Evolutionary conservation across 2,888 invertebrate species (phyloP), one percentile per base, ranked within the genome.

Genomic region (Lobophora halterata): DNA sequence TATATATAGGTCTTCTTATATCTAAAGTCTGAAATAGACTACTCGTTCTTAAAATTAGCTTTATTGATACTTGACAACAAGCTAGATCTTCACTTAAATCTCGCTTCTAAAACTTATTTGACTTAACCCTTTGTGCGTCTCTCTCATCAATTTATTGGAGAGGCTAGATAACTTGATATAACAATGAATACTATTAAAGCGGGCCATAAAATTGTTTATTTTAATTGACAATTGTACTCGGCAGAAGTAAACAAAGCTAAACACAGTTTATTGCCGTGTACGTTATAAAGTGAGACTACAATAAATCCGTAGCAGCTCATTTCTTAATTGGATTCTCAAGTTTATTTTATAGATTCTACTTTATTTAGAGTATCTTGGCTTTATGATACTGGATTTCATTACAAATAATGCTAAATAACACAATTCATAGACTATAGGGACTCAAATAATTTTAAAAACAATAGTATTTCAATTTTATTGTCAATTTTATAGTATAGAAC

Each of bases 281-380:
- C 72, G 71, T 69, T 70, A 68, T 78, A 78, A 79, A 80, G 64
- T 68, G 68, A 66, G 66, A 66, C 67, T 72, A 49, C 59, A 71
- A 77, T 71, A 78, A 82, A 80, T 79, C 79, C 74, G 61, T 68
- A 70, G 68, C 62, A 70, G 64, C 70, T 78, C 77, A 80, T 80
- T 80, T 77, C 79, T 81, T 82, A 81, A 85, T 85, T 83, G 80
- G 74, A 77, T 79, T 78, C 79, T 79, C 72, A 73, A 79, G 77
- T 81, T 83, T 75, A 81, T 79, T 80, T 66, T 79, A 79, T 74
- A 73, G 70, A 79, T 78, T n/a, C 73, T 71, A 66, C 63, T 73
- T 72, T 69, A 69, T 75, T 71, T 73, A 71, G 67, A 60, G n/a
- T n/a, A n/a, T n/a, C 61, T 70, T 69, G 63, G 59, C 68, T 79